Conservation (phyloP, 1,140 invertebrate species). For the Dreissena polymorpha region DNA sequence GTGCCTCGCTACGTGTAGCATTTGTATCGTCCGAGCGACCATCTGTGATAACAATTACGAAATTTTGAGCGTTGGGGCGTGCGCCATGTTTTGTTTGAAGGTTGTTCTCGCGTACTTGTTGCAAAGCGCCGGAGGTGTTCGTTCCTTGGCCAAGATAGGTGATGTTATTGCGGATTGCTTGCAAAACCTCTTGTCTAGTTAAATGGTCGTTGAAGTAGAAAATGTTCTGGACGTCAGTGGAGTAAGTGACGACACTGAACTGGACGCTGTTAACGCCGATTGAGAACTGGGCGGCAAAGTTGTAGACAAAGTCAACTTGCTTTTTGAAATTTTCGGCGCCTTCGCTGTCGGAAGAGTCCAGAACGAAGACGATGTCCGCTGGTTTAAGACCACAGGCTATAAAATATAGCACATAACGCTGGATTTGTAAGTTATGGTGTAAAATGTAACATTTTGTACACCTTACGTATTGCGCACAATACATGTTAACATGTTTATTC, state of each 20-base stretch:
- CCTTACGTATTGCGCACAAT: too few species aligned
- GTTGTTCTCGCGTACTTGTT: conserved; percentile 23
- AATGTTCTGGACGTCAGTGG: conserved; percentile 11
- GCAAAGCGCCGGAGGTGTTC: conserved; percentile 28
- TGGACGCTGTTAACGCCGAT: conserved; percentile 56
- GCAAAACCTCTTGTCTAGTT: conserved; percentile 22
- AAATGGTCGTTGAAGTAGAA: conserved; percentile 52
- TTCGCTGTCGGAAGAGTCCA: conserved; percentile 61
- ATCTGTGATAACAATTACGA: conserved; percentile 58
- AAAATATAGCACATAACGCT: not conserved
- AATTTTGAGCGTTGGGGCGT: conserved; percentile 30
- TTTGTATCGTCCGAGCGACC: conserved; percentile 38
- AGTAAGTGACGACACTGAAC: conserved; percentile 57
- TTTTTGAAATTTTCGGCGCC: conserved; percentile 54
- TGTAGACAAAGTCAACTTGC: conserved; percentile 56
- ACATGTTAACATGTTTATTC: too few species aligned
- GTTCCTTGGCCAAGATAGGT: conserved; percentile 42
- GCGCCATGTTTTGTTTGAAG: conserved; percentile 36
- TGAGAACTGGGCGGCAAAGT: conserved; percentile 53
- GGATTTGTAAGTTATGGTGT: not conserved
- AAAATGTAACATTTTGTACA: too few species aligned
- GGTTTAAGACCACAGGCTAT: conserved; percentile 49
- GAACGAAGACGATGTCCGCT: conserved; percentile 67
- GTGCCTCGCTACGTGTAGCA: conserved; percentile 33
- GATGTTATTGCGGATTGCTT: conserved; percentile 46